Base-by-base conservation (phyloP, 2,797 vertebrate genomes). In the Hemibagrus guttatus region DNA sequence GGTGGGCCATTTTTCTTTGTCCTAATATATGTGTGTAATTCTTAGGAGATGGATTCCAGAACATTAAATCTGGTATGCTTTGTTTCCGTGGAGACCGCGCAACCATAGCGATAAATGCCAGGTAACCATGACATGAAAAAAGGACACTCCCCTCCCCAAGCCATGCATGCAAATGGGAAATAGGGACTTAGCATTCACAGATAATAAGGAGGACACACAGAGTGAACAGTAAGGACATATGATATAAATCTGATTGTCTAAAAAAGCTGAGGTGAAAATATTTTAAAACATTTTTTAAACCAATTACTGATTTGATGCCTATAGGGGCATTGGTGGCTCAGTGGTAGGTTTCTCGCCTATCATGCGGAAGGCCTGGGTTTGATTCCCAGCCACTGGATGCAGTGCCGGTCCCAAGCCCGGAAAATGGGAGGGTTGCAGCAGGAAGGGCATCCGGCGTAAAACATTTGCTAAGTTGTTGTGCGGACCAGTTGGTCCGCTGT, bases 31-130 rank as follows among this genome's bases (percentile, higher is more conserved):
- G 35, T 86, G 84, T 90, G 90, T 79, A 79, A 87, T 87, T 52
- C 49, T 79, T 92, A 92, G 91, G 89, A 93, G 94, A 94, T 23
- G 0, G 72, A 88, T 93, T 93, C 82, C 90, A 90, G 91, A 91
- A 90, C 61, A 31, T 58, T 56, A 87, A 89, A 90, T 89, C 85
- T 84, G 68, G 31, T 86, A 83, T 80, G 42, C 61, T 80, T 76
- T 83, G 81, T 87, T 87, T 92, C 91, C 90, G 88, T 83, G 1
- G 91, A 91, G 89, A 92, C 76, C 68, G 81, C 54, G 54, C 85
- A 64, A 81, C 72, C 46, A 87, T 86, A 82, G 68, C 84, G 86
- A 90, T 85, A 81, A 76, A 90, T 92, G 91, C 92, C 90, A 92
- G 92, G 92, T 93, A 93, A 93, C 91, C 89, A 85, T 75, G 83